Conservation (phyloP, 2,888 invertebrate genomes). For the Leptogaster cylindrica region DNA sequence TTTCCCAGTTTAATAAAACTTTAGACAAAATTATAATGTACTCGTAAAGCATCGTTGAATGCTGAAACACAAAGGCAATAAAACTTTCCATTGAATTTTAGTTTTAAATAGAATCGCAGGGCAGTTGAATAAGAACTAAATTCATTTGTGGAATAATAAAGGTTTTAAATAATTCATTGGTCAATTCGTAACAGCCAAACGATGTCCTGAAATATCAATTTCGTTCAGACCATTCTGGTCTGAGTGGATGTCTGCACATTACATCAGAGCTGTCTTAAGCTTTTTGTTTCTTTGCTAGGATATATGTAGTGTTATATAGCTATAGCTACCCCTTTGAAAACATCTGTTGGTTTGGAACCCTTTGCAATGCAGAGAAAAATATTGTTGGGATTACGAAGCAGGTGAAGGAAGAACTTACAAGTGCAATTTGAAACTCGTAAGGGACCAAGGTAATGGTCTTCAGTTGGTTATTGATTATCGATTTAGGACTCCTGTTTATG, state of each 20-base stretch:
- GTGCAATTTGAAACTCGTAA: background rate
- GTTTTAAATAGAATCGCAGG: too few species aligned
- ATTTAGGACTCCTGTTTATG: constrained; percentile 57
- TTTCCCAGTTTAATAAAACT: too few species aligned
- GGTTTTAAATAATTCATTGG: constrained; percentile 41
- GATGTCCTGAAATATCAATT: constrained; percentile 41
- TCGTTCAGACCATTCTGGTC: background rate
- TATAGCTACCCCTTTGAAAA: too few species aligned
- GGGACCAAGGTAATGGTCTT: constrained; percentile 22
- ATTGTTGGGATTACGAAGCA: background rate
- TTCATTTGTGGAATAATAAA: too few species aligned
- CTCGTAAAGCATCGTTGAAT: too few species aligned
- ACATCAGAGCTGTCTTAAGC: background rate
- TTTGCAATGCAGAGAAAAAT: too few species aligned
- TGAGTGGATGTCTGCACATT: background rate
- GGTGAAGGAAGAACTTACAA: background rate
- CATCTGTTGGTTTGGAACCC: too few species aligned
- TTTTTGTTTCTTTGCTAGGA: background rate
- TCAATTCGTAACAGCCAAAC: constrained; percentile 25
- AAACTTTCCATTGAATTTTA: too few species aligned
- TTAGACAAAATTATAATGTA: too few species aligned
- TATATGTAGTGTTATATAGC: too few species aligned
- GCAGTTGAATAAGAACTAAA: too few species aligned
- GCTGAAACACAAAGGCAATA: too few species aligned
- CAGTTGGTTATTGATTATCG: constrained; percentile 59